Evolutionary conservation across 2,113 vertebrate species (phyloP), one percentile per base, ranked within the genome.

Genomic region (Peromyscus maniculatus): DNA sequence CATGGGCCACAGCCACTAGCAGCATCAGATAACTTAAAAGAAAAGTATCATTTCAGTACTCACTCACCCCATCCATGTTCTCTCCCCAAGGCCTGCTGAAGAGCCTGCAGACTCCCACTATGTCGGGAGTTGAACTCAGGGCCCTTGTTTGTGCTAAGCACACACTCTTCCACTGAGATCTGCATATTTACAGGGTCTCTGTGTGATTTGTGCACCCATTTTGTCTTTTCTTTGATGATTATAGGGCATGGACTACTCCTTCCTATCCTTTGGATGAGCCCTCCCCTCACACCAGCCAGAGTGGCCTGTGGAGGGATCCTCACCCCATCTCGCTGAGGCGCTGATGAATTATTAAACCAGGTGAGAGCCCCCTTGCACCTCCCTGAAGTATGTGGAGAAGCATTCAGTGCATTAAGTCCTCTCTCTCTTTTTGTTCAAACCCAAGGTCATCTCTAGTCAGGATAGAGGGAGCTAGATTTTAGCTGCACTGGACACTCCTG

Each of bases 331-430:
- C 0, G 15, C 62, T 24, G 67, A 21, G 49, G 67, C 64, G 86
- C 91, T 96, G 24, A 78, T 95, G 78, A 96, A 96, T 97, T 96
- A 97, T 92, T 97, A 74, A 96, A 83, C 31, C 9, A 79, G 87
- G 46, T 79, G 67, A 93, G 74, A n/a, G n/a, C 91, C 88, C 67
- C 43, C 46, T 66, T 84, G 39, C 39, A 62, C 46, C 57, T 94
- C 95, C 77, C 46, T 79, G 55, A 87, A 89, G 94, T 71, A 79
- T 22, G 52, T 13, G 72, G 75, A 89, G 55, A 93, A 69, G n/a
- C 91, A 15, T 82, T 93, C 15, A 16, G 89, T 95, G 91, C 97
- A 96, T 96, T 95, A 97, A 97, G n/a, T 55, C 62, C 72, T 77
- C 26, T 77, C 26, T 77, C 46, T 26, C 26, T 71, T 79, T 93